phyloP scores from a whole-genome alignment of 2,113 vertebrate genomes.

The Channa argus region DNA sequence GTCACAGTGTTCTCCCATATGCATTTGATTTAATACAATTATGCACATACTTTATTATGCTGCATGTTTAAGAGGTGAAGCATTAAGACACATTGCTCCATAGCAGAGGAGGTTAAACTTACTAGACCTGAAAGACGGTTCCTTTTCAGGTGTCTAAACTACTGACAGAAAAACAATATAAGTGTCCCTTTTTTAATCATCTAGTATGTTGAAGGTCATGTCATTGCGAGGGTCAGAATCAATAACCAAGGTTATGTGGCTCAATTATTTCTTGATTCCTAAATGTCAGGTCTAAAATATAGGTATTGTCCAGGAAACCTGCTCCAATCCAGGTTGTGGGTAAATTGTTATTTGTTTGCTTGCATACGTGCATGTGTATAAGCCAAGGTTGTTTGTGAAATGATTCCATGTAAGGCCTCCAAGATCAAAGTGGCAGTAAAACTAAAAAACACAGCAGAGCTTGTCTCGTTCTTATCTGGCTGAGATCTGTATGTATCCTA shows the following conservation, averaged over 20 bases:
- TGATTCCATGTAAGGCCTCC: conserved; percentile 32
- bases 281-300: conserved; percentile 67
- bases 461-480: conserved; percentile 25
- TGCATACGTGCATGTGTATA: conserved; percentile 9
- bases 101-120: conserved; percentile 16
- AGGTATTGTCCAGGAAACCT: neutral
- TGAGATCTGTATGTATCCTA: conserved; percentile 2
- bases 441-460: conserved; percentile 1
- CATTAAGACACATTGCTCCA: neutral
- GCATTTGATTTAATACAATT: conserved; percentile 16
- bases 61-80: conserved; percentile 17
- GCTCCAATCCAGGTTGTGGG: neutral
- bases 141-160: neutral
- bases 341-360: neutral
- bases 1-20: conserved; percentile 17
- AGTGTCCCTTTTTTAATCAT: neutral
- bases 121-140: neutral
- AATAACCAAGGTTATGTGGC: conserved; percentile 56
- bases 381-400: conserved; percentile 24
- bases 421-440: conserved; percentile 18
- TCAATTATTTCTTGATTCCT: conserved; percentile 54
- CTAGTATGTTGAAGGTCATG: neutral
- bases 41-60: no score
- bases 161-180: neutral
- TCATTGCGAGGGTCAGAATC: conserved; percentile 50